Percentiles rank a stretch among this genome's conserved stretches.
These are phyloP conservation scores for Melinaea menophilus DNA, from an alignment of 2,888 invertebrate genomes.

Conservation along the genomic window DNA sequence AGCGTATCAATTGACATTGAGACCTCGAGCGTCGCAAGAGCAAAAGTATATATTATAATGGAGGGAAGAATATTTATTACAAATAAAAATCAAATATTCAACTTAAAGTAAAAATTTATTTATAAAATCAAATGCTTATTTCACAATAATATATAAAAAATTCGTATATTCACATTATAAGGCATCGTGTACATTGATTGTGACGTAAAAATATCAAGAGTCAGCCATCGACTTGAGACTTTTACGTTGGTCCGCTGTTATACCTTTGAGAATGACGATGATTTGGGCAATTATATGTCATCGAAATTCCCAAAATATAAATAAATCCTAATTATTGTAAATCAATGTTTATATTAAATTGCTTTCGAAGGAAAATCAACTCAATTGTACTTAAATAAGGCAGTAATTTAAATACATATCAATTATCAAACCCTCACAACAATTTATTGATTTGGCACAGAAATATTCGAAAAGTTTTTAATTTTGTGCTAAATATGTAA, in stretches of 20 bases:
- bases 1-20: too few species aligned
- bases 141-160: constrained; percentile 56
- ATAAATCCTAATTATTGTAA: background rate
- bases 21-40: too few species aligned
- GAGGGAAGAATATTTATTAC: background rate
- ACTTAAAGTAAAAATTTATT: constrained; percentile 74
- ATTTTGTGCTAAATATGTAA: background rate
- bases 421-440: background rate
- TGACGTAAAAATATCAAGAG: constrained; percentile 68
- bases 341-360: constrained; percentile 3
- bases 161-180: constrained; percentile 56
- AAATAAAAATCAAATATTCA: constrained; percentile 49
- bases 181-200: constrained; percentile 49
- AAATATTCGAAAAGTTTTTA: background rate
- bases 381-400: constrained; percentile 22
- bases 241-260: constrained; percentile 45
- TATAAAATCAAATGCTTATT: constrained; percentile 51
- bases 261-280: constrained; percentile 33
- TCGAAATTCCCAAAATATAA: constrained; percentile 29
- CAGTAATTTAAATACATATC: constrained; percentile 22
- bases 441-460: constrained; percentile 1
- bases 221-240: constrained; percentile 74
- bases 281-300: constrained; percentile 36
- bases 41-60: background rate
- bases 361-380: background rate